A percentile compares a stretch with the other conserved stretches of the same genome.
phyloP scores from a whole-genome alignment of 2,797 vertebrate species.

The Champsocephalus gunnari region DNA sequence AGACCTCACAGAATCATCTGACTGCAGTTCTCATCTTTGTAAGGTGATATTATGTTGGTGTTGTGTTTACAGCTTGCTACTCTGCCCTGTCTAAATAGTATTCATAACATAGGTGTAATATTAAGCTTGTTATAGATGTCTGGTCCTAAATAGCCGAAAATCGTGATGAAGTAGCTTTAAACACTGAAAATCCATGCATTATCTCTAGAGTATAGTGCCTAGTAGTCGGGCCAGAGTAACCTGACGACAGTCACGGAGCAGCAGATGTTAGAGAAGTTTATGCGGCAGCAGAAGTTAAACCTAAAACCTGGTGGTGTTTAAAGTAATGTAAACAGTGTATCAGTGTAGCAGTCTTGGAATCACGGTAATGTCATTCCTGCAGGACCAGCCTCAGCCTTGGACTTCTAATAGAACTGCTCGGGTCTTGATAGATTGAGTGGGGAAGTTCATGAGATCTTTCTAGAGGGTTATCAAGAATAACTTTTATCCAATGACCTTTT shows the following conservation, averaged over 20 bases:
- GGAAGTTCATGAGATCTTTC: too few species aligned
- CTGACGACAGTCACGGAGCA: background rate
- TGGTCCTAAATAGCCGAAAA: background rate
- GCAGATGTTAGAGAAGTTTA: background rate
- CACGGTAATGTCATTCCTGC: constrained; percentile 24
- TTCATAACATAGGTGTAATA: background rate
- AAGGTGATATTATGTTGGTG: background rate
- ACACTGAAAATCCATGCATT: background rate
- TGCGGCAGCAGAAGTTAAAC: background rate
- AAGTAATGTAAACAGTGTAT: constrained; percentile 11
- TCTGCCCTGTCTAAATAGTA: background rate
- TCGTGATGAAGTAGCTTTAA: background rate
- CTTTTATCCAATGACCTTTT: too few species aligned
- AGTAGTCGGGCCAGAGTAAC: constrained; percentile 1
- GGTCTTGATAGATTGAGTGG: too few species aligned
- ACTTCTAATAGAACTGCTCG: too few species aligned
- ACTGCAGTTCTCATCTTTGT: background rate
- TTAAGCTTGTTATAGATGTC: background rate
- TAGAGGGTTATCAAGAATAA: too few species aligned
- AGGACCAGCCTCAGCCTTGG: background rate
- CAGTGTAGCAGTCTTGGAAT: constrained; percentile 13
- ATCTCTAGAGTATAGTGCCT: background rate
- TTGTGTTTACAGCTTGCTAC: background rate
- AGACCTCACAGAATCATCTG: background rate
- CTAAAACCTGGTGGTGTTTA: constrained; percentile 12